A percentile compares a stretch with the other conserved stretches of the same genome.
These are phyloP conservation scores for Athrips mouffetella DNA, from an alignment of 2,888 invertebrate genomes.

Conservation along the genomic window DNA sequence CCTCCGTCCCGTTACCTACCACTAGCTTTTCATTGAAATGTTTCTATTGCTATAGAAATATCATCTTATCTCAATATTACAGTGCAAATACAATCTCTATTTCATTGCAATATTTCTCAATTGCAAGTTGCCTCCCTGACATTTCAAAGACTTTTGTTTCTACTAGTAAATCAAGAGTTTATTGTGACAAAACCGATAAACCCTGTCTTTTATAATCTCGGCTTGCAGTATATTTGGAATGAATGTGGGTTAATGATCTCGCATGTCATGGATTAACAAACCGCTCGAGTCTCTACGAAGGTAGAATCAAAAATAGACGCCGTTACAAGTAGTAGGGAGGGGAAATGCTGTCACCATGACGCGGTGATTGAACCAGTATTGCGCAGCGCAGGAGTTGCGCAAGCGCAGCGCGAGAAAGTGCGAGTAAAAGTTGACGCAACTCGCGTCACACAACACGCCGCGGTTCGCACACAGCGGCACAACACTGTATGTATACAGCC, in stretches of 20 bases:
- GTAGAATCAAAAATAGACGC: background rate
- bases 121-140: background rate
- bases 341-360: conserved; percentile 54
- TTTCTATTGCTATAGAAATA: conserved; percentile 52
- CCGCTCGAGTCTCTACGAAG: background rate
- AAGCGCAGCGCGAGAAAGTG: conserved; percentile 73
- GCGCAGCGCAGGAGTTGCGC: conserved; percentile 62
- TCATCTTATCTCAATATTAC: conserved; percentile 32
- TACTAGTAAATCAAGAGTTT: conserved; percentile 7
- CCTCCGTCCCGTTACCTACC: conserved; percentile 62
- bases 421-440: conserved; percentile 78
- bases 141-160: too few relatives aligned
- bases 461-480: conserved; percentile 31
- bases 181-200: conserved; percentile 4
- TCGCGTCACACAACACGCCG: conserved; percentile 57
- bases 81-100: conserved; percentile 32
- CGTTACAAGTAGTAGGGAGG: conserved; percentile 26
- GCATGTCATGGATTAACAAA: background rate
- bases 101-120: conserved; percentile 8
- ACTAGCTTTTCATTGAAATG: conserved; percentile 72
- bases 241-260: conserved; percentile 7
- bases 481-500: conserved; percentile 19
- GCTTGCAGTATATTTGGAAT: conserved; percentile 5
- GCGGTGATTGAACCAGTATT: conserved; percentile 64
- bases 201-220: background rate